Conservation (phyloP, 2,888 invertebrate species). For the Ypsolopha sequella region DNA sequence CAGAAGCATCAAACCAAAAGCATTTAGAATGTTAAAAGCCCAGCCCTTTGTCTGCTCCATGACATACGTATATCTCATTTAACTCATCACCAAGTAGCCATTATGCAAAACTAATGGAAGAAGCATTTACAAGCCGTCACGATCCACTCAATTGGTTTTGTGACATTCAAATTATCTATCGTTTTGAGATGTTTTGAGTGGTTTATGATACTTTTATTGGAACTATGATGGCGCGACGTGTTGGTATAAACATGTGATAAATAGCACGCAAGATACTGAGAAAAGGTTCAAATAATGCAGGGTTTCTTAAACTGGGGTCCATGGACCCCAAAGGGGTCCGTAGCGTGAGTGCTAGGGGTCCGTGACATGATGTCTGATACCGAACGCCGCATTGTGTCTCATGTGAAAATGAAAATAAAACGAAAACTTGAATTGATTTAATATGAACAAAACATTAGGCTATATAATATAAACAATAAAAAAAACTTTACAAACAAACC, state of each 20-base stretch:
- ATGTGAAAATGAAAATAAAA: too few species aligned
- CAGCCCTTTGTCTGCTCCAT: slow-evolving; percentile 27
- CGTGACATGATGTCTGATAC: too few species aligned
- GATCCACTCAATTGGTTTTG: slow-evolving; percentile 17
- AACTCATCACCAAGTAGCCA: slow-evolving; percentile 13
- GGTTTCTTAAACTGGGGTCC: too few species aligned
- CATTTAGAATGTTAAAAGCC: slow-evolving; percentile 12
- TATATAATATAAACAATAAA: too few species aligned
- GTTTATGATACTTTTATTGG: neutral
- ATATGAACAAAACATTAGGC: too few species aligned
- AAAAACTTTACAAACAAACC: too few species aligned
- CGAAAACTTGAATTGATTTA: too few species aligned
- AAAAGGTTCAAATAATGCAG: too few species aligned
- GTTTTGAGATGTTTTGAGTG: neutral
- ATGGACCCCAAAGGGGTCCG: too few species aligned
- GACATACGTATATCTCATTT: slow-evolving; percentile 7
- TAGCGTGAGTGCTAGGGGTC: too few species aligned
- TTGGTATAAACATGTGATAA: neutral
- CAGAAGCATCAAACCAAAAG: slow-evolving; percentile 7
- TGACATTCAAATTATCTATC: slow-evolving; percentile 13
- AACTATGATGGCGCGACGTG: neutral
- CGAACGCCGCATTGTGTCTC: too few species aligned
- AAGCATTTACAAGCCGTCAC: slow-evolving; percentile 39
- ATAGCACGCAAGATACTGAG: too few species aligned
- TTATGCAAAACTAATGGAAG: slow-evolving; percentile 35